phyloP scores from a whole-genome alignment of 2,888 invertebrate genomes.

The Hyposoter dolosus region DNA sequence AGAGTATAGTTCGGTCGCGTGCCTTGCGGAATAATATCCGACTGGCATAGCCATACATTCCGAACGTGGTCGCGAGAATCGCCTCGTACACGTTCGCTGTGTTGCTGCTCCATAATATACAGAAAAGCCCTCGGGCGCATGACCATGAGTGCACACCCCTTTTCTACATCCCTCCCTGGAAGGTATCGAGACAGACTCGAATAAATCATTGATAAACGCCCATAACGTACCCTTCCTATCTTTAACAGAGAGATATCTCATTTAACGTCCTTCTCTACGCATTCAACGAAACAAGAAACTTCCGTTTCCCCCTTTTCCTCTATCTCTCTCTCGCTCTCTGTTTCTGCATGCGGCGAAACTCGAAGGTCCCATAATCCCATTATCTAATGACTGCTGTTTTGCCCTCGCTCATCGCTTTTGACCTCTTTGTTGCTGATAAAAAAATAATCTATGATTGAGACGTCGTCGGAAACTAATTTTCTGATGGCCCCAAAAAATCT shows the following conservation, averaged over 20 bases:
- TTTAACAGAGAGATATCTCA: conserved; percentile 61
- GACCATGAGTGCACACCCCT: conserved; percentile 65
- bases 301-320: conserved; percentile 10
- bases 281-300: conserved; percentile 46
- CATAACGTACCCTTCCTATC: conserved; percentile 67
- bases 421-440: conserved; percentile 34
- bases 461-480: conserved; percentile 12
- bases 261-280: conserved; percentile 44
- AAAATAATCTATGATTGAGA: conserved; percentile 13
- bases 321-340: not conserved
- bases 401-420: conserved; percentile 20
- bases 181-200: conserved; percentile 73
- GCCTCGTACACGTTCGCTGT: conserved; percentile 48
- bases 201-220: conserved; percentile 83
- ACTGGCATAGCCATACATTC: conserved; percentile 74
- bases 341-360: conserved; percentile 27
- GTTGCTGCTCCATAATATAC: conserved; percentile 43
- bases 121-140: conserved; percentile 55
- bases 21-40: conserved; percentile 82
- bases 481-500: not conserved
- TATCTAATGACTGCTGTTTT: conserved; percentile 64
- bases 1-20: conserved; percentile 80
- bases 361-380: conserved; percentile 62
- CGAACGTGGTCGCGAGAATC: conserved; percentile 70
- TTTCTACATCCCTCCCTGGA: conserved; percentile 66